phyloP scores from a whole-genome alignment of 2,113 vertebrate species.

The Clarias magur region DNA sequence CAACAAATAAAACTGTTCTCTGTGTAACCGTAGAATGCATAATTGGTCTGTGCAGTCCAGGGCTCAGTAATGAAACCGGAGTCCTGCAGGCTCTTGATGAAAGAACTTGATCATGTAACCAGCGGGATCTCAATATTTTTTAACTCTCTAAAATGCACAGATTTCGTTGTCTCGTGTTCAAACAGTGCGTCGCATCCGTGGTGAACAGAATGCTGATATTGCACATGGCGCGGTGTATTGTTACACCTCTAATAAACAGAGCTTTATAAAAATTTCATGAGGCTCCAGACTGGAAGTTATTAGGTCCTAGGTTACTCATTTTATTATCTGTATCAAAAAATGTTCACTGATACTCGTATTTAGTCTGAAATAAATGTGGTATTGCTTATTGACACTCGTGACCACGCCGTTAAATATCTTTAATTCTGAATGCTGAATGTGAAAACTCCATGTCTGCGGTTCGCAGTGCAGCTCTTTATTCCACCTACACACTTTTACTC shows the following conservation, averaged over 20 bases:
- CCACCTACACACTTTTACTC: conserved; percentile 18
- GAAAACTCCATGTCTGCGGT: neutral
- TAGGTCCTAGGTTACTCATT: neutral
- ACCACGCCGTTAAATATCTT: neutral
- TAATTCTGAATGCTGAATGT: neutral
- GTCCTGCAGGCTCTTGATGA: neutral
- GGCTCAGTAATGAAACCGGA: neutral
- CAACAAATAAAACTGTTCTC: neutral
- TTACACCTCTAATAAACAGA: neutral
- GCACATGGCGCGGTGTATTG: neutral
- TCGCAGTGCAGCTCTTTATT: conserved; percentile 5
- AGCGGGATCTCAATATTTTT: neutral
- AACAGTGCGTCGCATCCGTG: neutral
- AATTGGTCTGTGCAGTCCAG: neutral
- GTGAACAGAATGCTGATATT: neutral
- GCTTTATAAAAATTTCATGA: neutral
- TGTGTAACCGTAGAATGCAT: neutral
- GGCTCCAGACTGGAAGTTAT: neutral
- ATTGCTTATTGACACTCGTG: neutral
- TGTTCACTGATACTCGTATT: no score
- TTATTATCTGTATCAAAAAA: neutral
- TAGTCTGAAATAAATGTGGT: no score
- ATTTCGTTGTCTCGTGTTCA: neutral
- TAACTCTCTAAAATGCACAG: neutral
- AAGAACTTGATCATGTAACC: neutral